Conservation (phyloP, 2,113 vertebrate species). For the Rana temporaria region DNA sequence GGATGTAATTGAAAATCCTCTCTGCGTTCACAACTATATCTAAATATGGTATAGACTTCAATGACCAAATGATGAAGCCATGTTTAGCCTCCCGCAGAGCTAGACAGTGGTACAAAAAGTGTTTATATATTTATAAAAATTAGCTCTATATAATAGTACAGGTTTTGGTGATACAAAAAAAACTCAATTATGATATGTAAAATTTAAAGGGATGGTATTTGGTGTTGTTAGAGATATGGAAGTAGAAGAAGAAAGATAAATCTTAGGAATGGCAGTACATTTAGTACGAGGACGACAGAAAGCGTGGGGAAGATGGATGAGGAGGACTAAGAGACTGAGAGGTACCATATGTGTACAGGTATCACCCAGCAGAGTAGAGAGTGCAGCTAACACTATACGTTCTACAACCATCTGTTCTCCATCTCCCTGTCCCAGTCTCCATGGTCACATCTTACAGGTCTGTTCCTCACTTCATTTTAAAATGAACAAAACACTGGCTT, state of each 20-base stretch:
- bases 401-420: constrained; percentile 15
- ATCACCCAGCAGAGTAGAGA: constrained; percentile 16
- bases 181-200: background rate
- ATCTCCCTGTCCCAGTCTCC: background rate
- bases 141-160: no score
- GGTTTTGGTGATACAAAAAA: no score
- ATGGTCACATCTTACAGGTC: background rate
- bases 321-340: background rate
- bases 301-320: background rate
- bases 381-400: background rate
- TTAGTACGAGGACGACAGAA: background rate
- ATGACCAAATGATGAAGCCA: no score
- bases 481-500: constrained; percentile 32
- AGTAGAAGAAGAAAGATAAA: background rate
- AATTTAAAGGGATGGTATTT: background rate
- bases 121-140: no score
- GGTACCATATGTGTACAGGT: background rate
- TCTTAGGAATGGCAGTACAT: background rate
- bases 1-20: no score
- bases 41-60: no score
- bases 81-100: no score
- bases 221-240: background rate
- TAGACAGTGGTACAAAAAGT: no score
- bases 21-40: no score
- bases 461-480: constrained; percentile 29